Conservation (phyloP, 2,113 vertebrate genomes). For the Hystrix cristata region DNA sequence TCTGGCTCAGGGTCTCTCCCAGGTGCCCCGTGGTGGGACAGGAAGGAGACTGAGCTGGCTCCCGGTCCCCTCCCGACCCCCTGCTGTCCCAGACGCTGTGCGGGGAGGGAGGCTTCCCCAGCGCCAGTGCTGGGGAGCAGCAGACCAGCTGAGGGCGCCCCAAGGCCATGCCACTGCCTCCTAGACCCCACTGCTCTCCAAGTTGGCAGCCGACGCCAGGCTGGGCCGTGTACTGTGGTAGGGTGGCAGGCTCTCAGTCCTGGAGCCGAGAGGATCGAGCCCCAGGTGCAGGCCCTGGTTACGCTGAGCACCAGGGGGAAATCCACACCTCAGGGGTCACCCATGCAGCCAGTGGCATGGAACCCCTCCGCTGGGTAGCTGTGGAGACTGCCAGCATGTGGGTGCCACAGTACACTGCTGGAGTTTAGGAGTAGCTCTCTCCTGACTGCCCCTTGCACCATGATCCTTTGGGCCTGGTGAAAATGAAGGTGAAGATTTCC, state of each 20-base stretch:
- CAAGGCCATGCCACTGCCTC: no score
- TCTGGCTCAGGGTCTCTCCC: no score
- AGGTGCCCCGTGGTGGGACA: no score
- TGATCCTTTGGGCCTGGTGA: neutral
- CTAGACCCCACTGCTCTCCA: neutral
- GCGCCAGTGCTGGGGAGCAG: neutral
- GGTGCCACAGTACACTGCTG: fast-evolving
- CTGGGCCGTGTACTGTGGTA: neutral
- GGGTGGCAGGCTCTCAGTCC: no score
- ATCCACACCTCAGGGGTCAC: neutral
- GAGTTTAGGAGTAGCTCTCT: neutral
- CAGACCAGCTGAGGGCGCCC: neutral
- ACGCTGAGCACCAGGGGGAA: neutral
- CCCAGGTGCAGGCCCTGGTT: neutral
- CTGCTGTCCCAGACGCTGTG: neutral
- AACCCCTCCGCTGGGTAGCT: neutral
- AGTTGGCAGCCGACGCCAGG: no score
- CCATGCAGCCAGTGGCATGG: no score
- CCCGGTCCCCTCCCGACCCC: neutral
- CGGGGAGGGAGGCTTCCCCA: neutral
- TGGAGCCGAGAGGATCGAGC: no score
- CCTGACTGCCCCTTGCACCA: neutral
- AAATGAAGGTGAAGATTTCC: neutral
- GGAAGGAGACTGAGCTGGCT: neutral
- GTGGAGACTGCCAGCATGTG: neutral